Evolutionary conservation across 2,888 invertebrate genomes (phyloP).

Genomic region (Chrysolina americana): DNA sequence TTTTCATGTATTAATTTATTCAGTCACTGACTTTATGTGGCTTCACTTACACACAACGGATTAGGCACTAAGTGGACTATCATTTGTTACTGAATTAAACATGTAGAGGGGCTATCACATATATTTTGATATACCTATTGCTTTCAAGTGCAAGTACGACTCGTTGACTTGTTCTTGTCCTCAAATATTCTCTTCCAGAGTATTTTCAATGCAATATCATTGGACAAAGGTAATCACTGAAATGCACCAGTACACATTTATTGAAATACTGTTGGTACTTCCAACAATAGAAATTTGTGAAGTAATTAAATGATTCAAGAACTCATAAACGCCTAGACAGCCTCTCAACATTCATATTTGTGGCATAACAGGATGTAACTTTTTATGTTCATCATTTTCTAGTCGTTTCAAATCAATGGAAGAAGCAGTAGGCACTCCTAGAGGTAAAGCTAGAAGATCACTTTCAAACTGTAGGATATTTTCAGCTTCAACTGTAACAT

Average conservation of each 20-base stretch:
- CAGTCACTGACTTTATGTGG: too few species aligned
- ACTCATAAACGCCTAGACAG: background rate
- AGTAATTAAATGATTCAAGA: background rate
- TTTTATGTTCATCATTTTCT: slow-evolving; percentile 61
- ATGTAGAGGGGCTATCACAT: too few species aligned
- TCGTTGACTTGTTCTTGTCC: too few species aligned
- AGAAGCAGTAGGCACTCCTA: slow-evolving; percentile 82
- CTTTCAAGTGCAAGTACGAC: too few species aligned
- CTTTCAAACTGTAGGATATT: slow-evolving; percentile 84
- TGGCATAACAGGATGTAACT: slow-evolving; percentile 58
- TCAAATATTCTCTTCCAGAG: background rate
- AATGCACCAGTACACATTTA: background rate
- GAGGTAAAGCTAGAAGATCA: slow-evolving; percentile 79
- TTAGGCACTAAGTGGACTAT: too few species aligned
- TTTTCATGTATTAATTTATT: too few species aligned
- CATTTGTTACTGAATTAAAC: too few species aligned
- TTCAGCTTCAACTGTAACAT: slow-evolving; percentile 79
- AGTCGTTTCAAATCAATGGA: slow-evolving; percentile 61
- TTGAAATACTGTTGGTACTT: background rate
- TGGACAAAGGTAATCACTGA: background rate
- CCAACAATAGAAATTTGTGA: background rate
- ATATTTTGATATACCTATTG: too few species aligned
- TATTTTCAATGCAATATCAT: background rate
- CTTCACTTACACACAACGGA: too few species aligned
- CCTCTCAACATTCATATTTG: slow-evolving; percentile 37